Evolutionary conservation across 1,140 invertebrate species (phyloP).

Genomic region (Solen grandis): DNA sequence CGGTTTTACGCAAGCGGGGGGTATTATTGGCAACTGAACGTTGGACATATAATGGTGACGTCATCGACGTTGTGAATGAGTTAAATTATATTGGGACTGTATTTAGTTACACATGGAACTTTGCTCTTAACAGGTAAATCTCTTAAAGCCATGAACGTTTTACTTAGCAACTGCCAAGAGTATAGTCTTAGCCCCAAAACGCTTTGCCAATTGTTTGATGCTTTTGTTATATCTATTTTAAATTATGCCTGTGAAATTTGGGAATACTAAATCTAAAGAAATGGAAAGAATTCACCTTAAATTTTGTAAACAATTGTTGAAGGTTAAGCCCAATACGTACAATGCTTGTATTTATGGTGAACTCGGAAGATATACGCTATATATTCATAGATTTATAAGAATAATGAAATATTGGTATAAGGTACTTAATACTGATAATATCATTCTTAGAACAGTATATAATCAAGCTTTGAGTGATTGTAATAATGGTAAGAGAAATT

Average conservation of each 20-base stretch:
- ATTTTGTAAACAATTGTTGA: background rate
- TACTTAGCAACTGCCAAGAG: too few species aligned
- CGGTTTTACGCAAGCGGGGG: constrained; percentile 16
- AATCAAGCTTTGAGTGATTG: too few species aligned
- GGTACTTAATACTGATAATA: background rate
- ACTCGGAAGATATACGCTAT: constrained; percentile 12
- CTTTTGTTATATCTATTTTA: too few species aligned
- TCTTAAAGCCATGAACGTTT: too few species aligned
- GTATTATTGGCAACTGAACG: background rate
- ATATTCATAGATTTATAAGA: too few species aligned
- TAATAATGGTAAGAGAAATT: too few species aligned
- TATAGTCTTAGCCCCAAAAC: too few species aligned
- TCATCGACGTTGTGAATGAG: constrained; percentile 3
- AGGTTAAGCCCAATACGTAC: constrained; percentile 1
- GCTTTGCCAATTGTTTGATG: too few species aligned
- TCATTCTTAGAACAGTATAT: too few species aligned
- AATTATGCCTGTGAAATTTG: background rate
- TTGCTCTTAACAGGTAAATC: too few species aligned
- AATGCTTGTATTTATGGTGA: background rate
- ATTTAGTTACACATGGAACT: too few species aligned
- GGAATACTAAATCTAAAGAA: background rate
- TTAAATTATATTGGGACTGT: constrained; percentile 26
- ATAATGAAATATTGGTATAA: constrained; percentile 2
- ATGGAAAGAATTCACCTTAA: too few species aligned
- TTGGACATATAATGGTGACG: constrained; percentile 2